Evolutionary conservation across 2,888 invertebrate genomes (phyloP), one percentile per base, ranked within the genome.

Genomic region (Trissolcus brochymenae): DNA sequence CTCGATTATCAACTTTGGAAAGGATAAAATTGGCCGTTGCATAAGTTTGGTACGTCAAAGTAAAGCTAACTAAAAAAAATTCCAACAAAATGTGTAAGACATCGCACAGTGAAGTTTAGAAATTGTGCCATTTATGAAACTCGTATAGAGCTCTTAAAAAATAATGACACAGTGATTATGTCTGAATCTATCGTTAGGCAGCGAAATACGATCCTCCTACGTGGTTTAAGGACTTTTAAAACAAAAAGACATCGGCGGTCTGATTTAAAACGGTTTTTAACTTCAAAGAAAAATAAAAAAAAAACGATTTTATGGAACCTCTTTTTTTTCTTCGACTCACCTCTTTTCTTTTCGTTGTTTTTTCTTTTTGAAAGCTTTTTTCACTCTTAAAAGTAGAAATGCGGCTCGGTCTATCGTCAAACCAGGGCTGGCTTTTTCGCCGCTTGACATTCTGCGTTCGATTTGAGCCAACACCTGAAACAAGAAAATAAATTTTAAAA

Each of bases 311-410:
- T 6, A 25, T 25, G 0, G 25, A 4, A 25, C 25, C n/a, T n/a
- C n/a, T 16, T 16, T 6, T 46, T 46, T 0, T 46, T 46, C 1
- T 46, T 46, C 16, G 6, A 81, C 82, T 94, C 88, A 96, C 96
- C 93, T 94, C 91, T 94, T 95, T 78, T 96, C 96, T 87, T 95
- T 96, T 83, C 95, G 91, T 87, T 95, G 93, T 82, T 95, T 93
- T 90, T 96, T 96, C 91, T 95, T 96, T 90, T 95, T 95, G 90
- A 97, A 96, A 49, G 96, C 96, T 86, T 95, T 93, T 87, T 96
- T 96, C 73, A 97, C 96, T 82, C 96, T 92, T 82, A 97, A 91
- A 82, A 97, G 92, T 43, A 97, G 91, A 89, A 97, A 96, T 65
- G 96, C 96, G 60, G 96, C 96, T 81, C 96, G 92, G 91, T 96